Base-by-base conservation (phyloP, 2,797 vertebrate species). In the Lepus townsendii region DNA sequence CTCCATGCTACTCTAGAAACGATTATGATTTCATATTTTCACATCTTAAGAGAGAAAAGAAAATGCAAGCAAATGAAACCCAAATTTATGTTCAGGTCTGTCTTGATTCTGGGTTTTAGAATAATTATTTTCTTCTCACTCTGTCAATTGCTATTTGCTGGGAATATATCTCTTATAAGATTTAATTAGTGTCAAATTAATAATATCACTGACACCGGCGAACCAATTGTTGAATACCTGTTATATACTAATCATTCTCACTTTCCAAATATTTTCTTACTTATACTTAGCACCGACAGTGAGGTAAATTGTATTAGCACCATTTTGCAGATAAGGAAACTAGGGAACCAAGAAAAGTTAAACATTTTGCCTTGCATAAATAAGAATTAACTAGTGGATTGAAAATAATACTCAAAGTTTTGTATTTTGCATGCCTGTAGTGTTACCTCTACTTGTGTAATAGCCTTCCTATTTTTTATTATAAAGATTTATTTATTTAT, bases 91-190 rank as follows among this genome's bases (percentile, higher is more conserved):
- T 8, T 85, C 82, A 66, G 2, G 27, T 88, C 11, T 80, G 24
- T 76, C 13, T 86, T 86, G 63, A 73, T 16, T 86, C 11, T 79
- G 35, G 50, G 7, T 60, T 95, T 86, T 57, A n/a, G 30, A 65
- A 82, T 76, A 75, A 30, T 85, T 72, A 66, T 47, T 94, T 90
- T 90, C 24, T 66, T 83, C 22, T 71, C 12, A 50, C n/a, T 87
- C 88, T 73, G 14, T 42, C 42, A 32, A 54, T 1, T 66, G 30
- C 30, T 94, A 7, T 71, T 17, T 32, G 3, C 66, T 66, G 16
- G 13, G 94, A 79, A 62, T 42, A 66, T 75, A 60, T 19, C 5
- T 86, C 24, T 96, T 86, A 66, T 52, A 76, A 76, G n/a, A 77
- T 65, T 72, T 42, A 91, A 30, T 24, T 60, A 88, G 20, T 12